Evolutionary conservation across 2,888 invertebrate species (phyloP).

Genomic region (Calliopum simillimum): DNA sequence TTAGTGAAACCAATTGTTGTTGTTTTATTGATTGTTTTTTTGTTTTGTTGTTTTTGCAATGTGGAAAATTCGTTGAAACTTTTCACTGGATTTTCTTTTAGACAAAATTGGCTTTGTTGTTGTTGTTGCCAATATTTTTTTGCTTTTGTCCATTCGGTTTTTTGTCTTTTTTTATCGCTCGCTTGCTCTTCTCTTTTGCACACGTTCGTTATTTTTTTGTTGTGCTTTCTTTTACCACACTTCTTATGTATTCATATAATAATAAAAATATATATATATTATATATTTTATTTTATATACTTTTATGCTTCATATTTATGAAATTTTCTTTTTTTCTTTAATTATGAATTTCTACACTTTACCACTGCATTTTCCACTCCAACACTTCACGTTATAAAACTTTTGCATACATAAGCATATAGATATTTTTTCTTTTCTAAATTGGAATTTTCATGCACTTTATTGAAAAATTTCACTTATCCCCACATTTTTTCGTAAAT

Average conservation of each 20-base stretch:
- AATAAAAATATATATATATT: conserved; percentile 7
- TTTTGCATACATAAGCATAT: neutral
- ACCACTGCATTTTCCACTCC: neutral
- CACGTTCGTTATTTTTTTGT: neutral
- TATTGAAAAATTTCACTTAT: conserved; percentile 4
- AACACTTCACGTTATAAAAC: neutral
- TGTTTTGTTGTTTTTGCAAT: neutral
- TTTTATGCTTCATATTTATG: neutral
- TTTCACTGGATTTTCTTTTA: conserved; percentile 10
- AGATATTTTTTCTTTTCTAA: no score
- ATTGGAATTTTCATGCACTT: conserved; percentile 1
- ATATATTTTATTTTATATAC: conserved; percentile 9
- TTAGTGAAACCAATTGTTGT: conserved; percentile 14
- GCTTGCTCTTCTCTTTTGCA: no score
- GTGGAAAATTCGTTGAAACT: neutral
- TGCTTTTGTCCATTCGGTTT: neutral
- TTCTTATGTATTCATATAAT: conserved; percentile 21
- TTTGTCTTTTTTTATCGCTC: no score
- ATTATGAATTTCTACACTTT: neutral
- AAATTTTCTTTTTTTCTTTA: conserved; percentile 7
- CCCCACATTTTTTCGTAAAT: conserved; percentile 5
- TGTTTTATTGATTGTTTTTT: neutral
- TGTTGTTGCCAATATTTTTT: neutral
- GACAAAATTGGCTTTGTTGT: conserved; percentile 1
- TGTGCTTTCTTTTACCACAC: neutral